phyloP scores from a whole-genome alignment of 2,888 invertebrate species.

The Salticus scenicus region DNA sequence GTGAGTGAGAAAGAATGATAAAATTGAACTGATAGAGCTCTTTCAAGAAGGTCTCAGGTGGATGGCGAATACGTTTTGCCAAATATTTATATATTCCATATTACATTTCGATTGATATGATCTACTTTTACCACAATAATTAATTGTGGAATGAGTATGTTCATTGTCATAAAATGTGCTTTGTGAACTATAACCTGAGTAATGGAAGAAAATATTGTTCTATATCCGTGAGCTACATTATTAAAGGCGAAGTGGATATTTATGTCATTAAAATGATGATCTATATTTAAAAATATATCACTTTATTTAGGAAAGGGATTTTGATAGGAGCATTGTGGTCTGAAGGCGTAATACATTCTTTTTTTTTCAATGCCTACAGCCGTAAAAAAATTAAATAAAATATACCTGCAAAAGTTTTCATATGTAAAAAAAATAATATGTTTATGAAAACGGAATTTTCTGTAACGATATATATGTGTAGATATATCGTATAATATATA shows the following conservation, averaged over 20 bases:
- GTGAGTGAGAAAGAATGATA: background rate
- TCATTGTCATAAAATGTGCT: constrained; percentile 44
- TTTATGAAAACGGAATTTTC: too few species aligned
- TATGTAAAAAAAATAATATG: too few species aligned
- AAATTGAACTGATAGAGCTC: background rate
- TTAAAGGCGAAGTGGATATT: constrained; percentile 20
- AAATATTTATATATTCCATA: constrained; percentile 54
- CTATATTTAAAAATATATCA: background rate
- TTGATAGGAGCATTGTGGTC: constrained; percentile 39
- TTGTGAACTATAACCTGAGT: constrained; percentile 28
- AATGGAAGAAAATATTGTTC: constrained; percentile 35
- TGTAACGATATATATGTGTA: too few species aligned
- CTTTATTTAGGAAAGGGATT: constrained; percentile 16
- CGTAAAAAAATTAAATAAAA: too few species aligned
- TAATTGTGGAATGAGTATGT: constrained; percentile 31
- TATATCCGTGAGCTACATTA: constrained; percentile 25
- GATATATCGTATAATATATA: too few species aligned
- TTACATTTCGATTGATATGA: constrained; percentile 44
- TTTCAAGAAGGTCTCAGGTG: constrained; percentile 1
- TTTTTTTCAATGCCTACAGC: too few species aligned
- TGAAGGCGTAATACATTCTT: too few species aligned
- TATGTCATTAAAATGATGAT: background rate
- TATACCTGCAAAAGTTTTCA: too few species aligned
- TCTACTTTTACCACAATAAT: constrained; percentile 26
- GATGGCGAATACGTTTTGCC: constrained; percentile 19